These are phyloP conservation scores for Balaeniceps rex DNA, from an alignment of 2,113 vertebrate genomes.

Conservation along the genomic window DNA sequence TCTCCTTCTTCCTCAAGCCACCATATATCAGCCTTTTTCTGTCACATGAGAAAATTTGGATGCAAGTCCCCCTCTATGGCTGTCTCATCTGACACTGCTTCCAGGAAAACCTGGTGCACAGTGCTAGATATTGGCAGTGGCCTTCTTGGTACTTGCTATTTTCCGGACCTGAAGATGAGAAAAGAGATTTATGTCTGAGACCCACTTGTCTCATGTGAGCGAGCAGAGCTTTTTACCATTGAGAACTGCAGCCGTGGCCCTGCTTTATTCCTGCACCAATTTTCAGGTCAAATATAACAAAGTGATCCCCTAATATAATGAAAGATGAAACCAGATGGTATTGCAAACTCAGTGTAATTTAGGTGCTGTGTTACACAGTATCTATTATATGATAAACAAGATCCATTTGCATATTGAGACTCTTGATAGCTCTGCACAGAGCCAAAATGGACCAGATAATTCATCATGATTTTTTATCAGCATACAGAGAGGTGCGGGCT, in stretches of 20 bases:
- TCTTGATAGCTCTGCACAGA: not conserved
- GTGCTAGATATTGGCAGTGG: not conserved
- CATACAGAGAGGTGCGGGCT: not conserved
- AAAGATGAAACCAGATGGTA: conserved; percentile 40
- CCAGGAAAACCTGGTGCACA: not conserved
- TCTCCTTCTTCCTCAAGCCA: not conserved
- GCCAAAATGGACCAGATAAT: conserved; percentile 1
- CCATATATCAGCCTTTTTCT: not conserved
- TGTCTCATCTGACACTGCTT: not conserved
- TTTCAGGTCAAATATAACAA: conserved; percentile 20
- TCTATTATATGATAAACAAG: conserved; percentile 34
- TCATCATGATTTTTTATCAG: not conserved
- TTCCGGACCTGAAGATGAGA: not conserved
- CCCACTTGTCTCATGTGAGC: not conserved
- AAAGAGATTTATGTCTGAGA: not conserved
- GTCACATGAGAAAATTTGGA: not conserved
- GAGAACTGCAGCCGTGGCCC: not conserved
- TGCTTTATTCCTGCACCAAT: not conserved
- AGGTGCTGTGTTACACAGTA: not conserved
- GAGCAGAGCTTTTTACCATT: not conserved
- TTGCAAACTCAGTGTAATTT: conserved; percentile 24
- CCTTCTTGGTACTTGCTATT: not conserved
- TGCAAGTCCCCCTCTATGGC: not conserved
- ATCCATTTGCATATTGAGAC: not conserved
- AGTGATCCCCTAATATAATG: not conserved